Percentiles rank a stretch among this genome's conserved stretches.
Conservation (phyloP, 2,797 vertebrate genomes). For the Leptoclinus maculatus region DNA sequence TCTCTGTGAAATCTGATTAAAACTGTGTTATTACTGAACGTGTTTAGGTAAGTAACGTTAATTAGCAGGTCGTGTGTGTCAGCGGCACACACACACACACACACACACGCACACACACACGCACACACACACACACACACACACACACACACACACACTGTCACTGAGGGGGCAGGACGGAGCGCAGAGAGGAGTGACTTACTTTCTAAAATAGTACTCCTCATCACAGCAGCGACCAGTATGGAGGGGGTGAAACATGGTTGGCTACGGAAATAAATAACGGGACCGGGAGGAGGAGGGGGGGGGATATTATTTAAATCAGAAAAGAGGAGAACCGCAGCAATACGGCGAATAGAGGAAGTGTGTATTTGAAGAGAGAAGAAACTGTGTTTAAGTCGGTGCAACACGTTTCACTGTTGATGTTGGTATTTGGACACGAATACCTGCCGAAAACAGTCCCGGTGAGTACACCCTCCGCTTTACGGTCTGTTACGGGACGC, state of each 20-base stretch:
- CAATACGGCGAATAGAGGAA: constrained; percentile 11
- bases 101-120: no score
- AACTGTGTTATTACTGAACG: neutral
- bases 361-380: neutral
- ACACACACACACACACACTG: no score
- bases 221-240: constrained; percentile 31
- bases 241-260: constrained; percentile 48
- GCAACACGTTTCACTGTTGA: constrained; percentile 64
- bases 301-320: neutral
- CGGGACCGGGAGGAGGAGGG: constrained; percentile 32
- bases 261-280: constrained; percentile 61
- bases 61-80: neutral
- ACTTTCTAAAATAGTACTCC: constrained; percentile 66
- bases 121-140: no score
- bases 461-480: constrained; percentile 66
- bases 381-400: constrained; percentile 23
- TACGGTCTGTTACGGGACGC: neutral
- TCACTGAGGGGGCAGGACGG: constrained; percentile 42
- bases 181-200: constrained; percentile 70
- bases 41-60: neutral
- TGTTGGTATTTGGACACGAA: constrained; percentile 66
- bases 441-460: constrained; percentile 72
- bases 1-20: neutral
- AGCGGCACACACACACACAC: neutral
- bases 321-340: neutral